Base-by-base conservation (phyloP, 2,888 invertebrate species). In the Oegoconia quadripuncta region DNA sequence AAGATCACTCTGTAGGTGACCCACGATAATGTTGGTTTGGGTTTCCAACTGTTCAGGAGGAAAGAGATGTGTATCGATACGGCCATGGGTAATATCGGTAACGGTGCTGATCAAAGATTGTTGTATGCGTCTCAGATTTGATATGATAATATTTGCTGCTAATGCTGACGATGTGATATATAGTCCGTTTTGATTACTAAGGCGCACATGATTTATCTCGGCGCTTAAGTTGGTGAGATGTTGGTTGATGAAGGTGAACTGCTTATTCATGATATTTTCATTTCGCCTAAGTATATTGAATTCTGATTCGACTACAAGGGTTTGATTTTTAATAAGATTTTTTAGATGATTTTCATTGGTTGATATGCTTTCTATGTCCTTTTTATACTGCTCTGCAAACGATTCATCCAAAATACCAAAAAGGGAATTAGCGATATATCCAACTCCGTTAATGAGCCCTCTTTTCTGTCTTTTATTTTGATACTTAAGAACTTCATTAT, bases 401-500 rank as follows among this genome's bases (percentile, higher is more conserved):
- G 3, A 4, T 5, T 14, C 29, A 14, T 29, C 14, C 15, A 29
- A 14, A 3, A 26, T n/a, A 6, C 26, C 26, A n/a, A 26, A 26
- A 11, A 26, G 26, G n/a, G 8, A 9, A 11, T 26, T 26, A 9
- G 26, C 26, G 26, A 26, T n/a, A n/a, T n/a, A 8, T 3, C 26
- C 26, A 3, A 26, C 26, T 3, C 26, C 26, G n/a, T 26, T 26
- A 11, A 26, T 26, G 22, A 43, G 39, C 14, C 43, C 46, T 8
- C 42, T 33, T 11, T 37, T 37, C n/a, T 23, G 36, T 33, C 35
- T 31, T 23, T 8, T 17, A 33, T 25, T 3, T 3, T 43, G 43
- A 11, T 25, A 20, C 12, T 28, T 9, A 9, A 43, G 33, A 17
- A 39, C 33, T 23, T 39, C 30, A 32, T 44, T 41, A 18, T 41